These are phyloP conservation scores for Lepeophtheirus nordmannii DNA, from an alignment of 2,888 invertebrate species.

Conservation along the genomic window DNA sequence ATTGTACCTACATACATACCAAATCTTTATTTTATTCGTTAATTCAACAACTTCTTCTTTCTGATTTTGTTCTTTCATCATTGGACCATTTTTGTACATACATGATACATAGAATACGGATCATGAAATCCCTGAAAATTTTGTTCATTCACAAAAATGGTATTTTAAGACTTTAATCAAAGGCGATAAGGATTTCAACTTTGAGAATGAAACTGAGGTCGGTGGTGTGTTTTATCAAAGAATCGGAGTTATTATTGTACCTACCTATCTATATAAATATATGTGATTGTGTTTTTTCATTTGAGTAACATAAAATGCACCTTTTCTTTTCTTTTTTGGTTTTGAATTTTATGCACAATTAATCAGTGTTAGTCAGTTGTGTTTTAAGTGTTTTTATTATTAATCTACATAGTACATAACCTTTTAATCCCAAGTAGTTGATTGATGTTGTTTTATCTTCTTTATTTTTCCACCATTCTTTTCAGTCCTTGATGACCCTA, in stretches of 20 bases:
- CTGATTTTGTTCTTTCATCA: too few relatives aligned
- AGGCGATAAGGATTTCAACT: slow-evolving; percentile 8
- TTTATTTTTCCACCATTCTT: background rate
- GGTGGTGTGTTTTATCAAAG: background rate
- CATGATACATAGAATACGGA: background rate
- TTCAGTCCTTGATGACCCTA: background rate
- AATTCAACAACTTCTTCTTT: too few relatives aligned
- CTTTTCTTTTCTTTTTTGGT: background rate
- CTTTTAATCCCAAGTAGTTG: too few relatives aligned
- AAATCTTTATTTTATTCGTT: too few relatives aligned
- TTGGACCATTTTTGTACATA: too few relatives aligned
- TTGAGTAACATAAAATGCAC: background rate
- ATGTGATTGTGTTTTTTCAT: background rate
- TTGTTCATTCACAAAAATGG: slow-evolving; percentile 1
- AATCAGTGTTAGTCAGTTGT: too few relatives aligned
- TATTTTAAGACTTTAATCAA: background rate
- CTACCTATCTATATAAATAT: background rate
- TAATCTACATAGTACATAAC: too few relatives aligned
- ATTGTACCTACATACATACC: too few relatives aligned
- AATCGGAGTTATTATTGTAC: background rate
- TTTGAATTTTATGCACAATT: too few relatives aligned
- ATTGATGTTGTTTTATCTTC: background rate
- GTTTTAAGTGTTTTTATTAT: too few relatives aligned
- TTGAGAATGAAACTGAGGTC: slow-evolving; percentile 4
- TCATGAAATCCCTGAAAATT: background rate